Evolutionary conservation across 1,140 invertebrate species (phyloP).

Genomic region (Monomorium pharaonis): DNA sequence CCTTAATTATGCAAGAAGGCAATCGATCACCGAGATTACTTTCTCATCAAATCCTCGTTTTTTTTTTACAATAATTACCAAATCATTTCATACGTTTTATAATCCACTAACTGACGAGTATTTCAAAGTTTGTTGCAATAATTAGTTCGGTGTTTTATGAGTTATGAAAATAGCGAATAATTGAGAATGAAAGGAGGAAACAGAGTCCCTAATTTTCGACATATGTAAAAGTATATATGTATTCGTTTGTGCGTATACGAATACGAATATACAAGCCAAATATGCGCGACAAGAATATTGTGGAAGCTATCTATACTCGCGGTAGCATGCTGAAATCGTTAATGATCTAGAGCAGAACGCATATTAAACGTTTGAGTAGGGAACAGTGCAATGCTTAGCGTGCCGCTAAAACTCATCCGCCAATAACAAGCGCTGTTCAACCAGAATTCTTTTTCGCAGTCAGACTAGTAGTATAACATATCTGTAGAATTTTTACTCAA

Average conservation of each 20-base stretch:
- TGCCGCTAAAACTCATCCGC: not conserved
- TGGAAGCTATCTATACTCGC: slow-evolving; percentile 48
- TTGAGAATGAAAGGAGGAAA: not conserved
- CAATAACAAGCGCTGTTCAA: not conserved
- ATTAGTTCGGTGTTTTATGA: slow-evolving; percentile 64
- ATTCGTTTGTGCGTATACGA: not conserved
- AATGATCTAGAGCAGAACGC: slow-evolving; percentile 33
- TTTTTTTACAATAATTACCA: slow-evolving; percentile 45
- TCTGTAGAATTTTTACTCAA: not conserved
- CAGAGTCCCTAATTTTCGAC: slow-evolving; percentile 34
- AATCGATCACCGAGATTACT: slow-evolving; percentile 71
- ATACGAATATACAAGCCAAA: slow-evolving; percentile 15
- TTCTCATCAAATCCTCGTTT: slow-evolving; percentile 40
- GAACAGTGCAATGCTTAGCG: not conserved
- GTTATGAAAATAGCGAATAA: slow-evolving; percentile 67
- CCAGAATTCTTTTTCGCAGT: not conserved
- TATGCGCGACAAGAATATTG: slow-evolving; percentile 54
- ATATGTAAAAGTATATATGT: slow-evolving; percentile 5
- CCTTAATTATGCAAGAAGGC: not conserved
- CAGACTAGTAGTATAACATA: not conserved
- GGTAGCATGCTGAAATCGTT: slow-evolving; percentile 14
- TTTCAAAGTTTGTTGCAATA: slow-evolving; percentile 65
- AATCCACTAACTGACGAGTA: slow-evolving; percentile 49
- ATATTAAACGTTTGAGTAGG: not conserved
- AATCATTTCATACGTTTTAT: slow-evolving; percentile 72